These are phyloP conservation scores for Thomomys bottae DNA, from an alignment of 2,113 vertebrate genomes.

Conservation along the genomic window DNA sequence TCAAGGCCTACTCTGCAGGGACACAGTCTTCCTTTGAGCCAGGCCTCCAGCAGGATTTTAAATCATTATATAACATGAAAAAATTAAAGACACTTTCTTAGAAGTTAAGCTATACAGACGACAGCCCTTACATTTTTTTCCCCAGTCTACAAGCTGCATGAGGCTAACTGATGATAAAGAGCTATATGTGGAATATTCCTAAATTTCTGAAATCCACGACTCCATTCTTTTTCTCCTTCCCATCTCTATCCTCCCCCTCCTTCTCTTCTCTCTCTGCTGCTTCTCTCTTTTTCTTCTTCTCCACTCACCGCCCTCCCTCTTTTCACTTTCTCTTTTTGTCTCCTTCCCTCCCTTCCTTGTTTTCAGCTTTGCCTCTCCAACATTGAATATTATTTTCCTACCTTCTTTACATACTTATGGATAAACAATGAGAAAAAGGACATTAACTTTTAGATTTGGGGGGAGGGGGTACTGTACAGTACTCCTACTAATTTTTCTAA, in stretches of 20 bases:
- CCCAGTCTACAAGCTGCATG: neutral
- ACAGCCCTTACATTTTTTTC: neutral
- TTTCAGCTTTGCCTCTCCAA: conserved; percentile 19
- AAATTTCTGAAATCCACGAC: neutral
- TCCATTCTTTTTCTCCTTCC: neutral
- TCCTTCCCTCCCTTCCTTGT: fast-evolving
- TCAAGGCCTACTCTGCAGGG: no score
- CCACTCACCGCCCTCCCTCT: fast-evolving
- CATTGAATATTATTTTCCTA: neutral
- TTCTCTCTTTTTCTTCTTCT: no score
- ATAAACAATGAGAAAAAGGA: neutral
- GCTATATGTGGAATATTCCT: neutral
- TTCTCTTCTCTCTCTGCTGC: neutral
- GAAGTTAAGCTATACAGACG: neutral
- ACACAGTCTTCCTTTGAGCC: no score
- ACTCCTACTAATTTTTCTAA: conserved; percentile 73
- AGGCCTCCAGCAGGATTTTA: neutral
- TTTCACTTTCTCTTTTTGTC: fast-evolving
- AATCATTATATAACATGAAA: neutral
- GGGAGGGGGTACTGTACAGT: neutral
- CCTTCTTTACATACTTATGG: neutral
- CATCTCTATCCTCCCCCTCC: fast-evolving
- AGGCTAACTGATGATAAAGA: neutral
- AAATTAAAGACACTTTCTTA: neutral
- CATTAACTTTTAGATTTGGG: neutral